phyloP scores from a whole-genome alignment of 2,797 vertebrate genomes.

The Sarcophilus harrisii region DNA sequence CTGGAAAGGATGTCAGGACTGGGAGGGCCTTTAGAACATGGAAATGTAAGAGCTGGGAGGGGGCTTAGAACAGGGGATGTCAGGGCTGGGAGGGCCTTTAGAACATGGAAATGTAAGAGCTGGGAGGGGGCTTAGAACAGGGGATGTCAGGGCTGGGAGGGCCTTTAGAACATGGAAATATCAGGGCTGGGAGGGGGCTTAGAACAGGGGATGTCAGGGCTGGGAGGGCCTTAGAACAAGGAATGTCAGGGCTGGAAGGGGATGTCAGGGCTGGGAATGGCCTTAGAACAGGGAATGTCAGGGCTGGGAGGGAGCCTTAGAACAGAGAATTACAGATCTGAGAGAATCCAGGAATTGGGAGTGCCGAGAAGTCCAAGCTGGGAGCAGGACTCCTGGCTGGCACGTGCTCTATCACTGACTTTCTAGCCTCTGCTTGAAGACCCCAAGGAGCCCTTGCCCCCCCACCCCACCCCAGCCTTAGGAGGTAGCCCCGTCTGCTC shows the following conservation, averaged over 20 bases:
- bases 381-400: not conserved
- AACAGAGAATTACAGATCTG: not conserved
- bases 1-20: too few relatives aligned
- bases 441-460: too few relatives aligned
- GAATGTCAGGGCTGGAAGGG: too few relatives aligned
- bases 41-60: too few relatives aligned
- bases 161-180: not conserved
- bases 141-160: not conserved
- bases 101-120: not conserved
- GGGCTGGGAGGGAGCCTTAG: too few relatives aligned
- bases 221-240: too few relatives aligned
- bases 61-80: too few relatives aligned
- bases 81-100: too few relatives aligned
- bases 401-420: not conserved
- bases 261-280: too few relatives aligned
- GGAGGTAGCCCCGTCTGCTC: not conserved
- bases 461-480: rapidly evolving
- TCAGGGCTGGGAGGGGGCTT: not conserved
- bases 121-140: not conserved
- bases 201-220: too few relatives aligned
- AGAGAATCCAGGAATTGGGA: not conserved
- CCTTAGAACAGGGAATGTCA: too few relatives aligned
- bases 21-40: too few relatives aligned
- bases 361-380: not conserved
- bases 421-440: not conserved